Conservation (phyloP, 2,888 invertebrate genomes). For the Augochlorella aurata region DNA sequence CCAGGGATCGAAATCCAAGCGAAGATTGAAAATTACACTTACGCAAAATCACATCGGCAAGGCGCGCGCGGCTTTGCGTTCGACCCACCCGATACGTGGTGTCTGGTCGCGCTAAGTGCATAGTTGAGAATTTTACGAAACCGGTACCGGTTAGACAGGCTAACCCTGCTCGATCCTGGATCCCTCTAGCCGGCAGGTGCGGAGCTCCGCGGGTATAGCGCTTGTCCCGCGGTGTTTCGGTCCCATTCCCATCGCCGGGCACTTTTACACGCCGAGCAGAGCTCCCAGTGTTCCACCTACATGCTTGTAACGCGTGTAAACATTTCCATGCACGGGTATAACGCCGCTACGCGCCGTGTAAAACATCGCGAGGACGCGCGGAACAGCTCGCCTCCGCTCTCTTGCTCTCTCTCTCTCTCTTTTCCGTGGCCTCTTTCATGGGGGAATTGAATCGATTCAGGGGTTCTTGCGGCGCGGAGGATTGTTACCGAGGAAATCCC, state of each 20-base stretch:
- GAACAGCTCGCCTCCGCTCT: neutral
- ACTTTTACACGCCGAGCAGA: constrained; percentile 49
- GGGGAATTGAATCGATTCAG: constrained; percentile 30
- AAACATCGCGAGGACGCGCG: constrained; percentile 11
- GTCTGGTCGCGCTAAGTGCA: constrained; percentile 72
- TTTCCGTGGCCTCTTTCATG: neutral
- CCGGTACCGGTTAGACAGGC: constrained; percentile 78
- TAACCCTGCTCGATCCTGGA: constrained; percentile 73
- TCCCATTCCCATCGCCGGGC: constrained; percentile 49
- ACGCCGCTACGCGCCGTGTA: constrained; percentile 20
- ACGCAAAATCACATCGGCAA: too few species aligned
- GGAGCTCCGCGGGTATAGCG: constrained; percentile 40
- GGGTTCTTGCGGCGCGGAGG: constrained; percentile 3
- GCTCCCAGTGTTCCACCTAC: constrained; percentile 59
- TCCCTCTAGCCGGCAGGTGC: constrained; percentile 76
- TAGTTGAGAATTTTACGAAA: constrained; percentile 77
- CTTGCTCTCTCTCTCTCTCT: neutral
- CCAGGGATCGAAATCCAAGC: too few species aligned
- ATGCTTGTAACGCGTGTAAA: constrained; percentile 44
- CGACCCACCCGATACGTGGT: constrained; percentile 23
- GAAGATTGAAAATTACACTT: too few species aligned
- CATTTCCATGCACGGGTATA: constrained; percentile 39
- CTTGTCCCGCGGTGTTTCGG: constrained; percentile 48
- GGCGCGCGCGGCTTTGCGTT: neutral
- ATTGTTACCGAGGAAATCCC: constrained; percentile 6